Percentiles rank a stretch among this genome's conserved stretches.
phyloP scores from a whole-genome alignment of 2,888 invertebrate species.

The Notocelia uddmanniana region DNA sequence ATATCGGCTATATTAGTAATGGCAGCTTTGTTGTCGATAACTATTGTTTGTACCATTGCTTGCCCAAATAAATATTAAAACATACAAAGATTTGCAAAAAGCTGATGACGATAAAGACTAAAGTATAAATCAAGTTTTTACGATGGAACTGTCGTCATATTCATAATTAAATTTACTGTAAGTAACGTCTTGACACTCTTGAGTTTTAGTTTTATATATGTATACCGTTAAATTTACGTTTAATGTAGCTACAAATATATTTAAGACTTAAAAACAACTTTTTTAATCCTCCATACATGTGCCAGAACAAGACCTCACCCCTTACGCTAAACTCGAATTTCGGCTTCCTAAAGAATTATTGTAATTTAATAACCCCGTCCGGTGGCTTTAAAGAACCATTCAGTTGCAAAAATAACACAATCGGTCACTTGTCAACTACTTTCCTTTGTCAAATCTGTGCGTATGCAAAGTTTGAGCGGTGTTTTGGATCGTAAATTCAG shows the following conservation, averaged over 20 bases:
- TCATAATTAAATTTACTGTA: no score
- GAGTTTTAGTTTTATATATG: no score
- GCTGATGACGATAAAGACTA: no score
- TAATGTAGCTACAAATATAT: constrained; percentile 16
- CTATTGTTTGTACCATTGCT: no score
- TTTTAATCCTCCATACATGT: constrained; percentile 36
- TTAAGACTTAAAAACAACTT: constrained; percentile 20
- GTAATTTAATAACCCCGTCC: constrained; percentile 79
- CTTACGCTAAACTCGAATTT: constrained; percentile 45
- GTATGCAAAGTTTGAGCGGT: constrained; percentile 64
- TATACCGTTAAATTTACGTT: constrained; percentile 5
- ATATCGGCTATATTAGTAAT: no score
- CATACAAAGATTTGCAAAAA: no score
- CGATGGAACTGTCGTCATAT: no score
- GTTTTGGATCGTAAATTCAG: constrained; percentile 68
- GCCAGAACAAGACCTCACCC: constrained; percentile 47
- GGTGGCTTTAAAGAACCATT: constrained; percentile 64
- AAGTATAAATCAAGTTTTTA: no score
- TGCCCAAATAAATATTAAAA: no score
- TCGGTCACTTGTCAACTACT: constrained; percentile 79
- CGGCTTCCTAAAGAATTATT: constrained; percentile 66
- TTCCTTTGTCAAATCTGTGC: constrained; percentile 60
- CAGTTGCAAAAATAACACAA: constrained; percentile 74
- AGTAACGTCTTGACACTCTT: no score
- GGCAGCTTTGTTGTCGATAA: no score